Percentiles rank a stretch among this genome's conserved stretches.
Evolutionary conservation across 2,888 invertebrate species (phyloP).

Genomic region (Drosophila neoperkinsi): DNA sequence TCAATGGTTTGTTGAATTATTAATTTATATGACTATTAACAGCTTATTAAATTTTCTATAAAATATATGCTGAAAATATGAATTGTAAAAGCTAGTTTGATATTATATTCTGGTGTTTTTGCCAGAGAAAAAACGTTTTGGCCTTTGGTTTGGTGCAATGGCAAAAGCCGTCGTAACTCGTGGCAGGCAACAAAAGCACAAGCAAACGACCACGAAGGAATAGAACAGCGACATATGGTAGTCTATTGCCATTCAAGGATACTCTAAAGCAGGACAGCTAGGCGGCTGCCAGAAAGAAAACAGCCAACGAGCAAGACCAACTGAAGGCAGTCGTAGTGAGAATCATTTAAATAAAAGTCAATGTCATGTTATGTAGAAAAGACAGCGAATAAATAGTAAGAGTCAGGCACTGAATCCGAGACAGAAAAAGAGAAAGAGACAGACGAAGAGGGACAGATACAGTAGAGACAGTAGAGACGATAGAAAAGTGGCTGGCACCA

Average conservation of each 20-base stretch:
- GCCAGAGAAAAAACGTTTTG: neutral
- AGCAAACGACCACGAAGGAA: constrained; percentile 30
- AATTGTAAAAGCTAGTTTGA: neutral
- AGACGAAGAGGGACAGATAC: neutral
- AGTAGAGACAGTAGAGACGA: neutral
- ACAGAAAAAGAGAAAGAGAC: neutral
- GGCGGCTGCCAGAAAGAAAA: constrained; percentile 3
- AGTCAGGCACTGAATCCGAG: constrained; percentile 24
- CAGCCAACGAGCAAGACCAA: constrained; percentile 18
- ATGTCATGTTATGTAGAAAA: constrained; percentile 75
- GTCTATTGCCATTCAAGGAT: constrained; percentile 69
- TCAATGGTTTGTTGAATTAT: neutral
- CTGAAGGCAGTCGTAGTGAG: constrained; percentile 49
- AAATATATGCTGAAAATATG: neutral
- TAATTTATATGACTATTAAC: neutral
- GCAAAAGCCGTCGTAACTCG: constrained; percentile 26
- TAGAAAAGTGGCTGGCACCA: constrained; percentile 35
- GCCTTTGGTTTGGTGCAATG: constrained; percentile 1
- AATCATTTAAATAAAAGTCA: constrained; percentile 81
- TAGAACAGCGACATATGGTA: constrained; percentile 53
- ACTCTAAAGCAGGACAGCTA: constrained; percentile 24
- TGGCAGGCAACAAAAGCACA: constrained; percentile 12
- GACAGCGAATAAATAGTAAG: constrained; percentile 75
- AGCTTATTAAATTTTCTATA: neutral
- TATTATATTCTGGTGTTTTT: neutral